Conservation (phyloP, 2,888 invertebrate species). For the Chloroclystis v-ata region DNA sequence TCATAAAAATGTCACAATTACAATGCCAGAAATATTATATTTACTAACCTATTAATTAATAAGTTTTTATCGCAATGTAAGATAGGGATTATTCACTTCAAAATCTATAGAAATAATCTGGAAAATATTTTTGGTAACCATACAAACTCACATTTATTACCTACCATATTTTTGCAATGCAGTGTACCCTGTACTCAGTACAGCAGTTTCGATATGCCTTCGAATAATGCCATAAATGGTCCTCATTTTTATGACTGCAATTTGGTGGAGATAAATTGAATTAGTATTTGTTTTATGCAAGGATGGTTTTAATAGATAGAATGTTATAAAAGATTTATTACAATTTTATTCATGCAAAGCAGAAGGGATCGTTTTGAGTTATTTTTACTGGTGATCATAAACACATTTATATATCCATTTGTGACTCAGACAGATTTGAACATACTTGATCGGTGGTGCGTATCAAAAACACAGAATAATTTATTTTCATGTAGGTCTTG, state of each 20-base stretch:
- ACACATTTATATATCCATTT: conserved; percentile 3
- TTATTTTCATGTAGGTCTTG: background rate
- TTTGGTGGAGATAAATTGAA: conserved; percentile 60
- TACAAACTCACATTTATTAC: no score
- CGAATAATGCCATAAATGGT: conserved; percentile 73
- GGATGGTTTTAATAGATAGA: conserved; percentile 52
- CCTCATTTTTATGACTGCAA: conserved; percentile 73
- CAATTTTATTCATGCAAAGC: conserved; percentile 29
- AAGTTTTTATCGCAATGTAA: no score
- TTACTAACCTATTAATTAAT: no score
- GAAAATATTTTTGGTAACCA: no score
- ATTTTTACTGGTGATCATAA: conserved; percentile 6
- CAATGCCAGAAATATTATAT: no score
- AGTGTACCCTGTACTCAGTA: conserved; percentile 57
- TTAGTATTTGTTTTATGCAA: conserved; percentile 74
- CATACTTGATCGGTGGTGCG: background rate
- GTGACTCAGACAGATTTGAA: conserved; percentile 1
- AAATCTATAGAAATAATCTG: no score
- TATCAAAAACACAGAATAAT: background rate
- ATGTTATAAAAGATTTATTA: conserved; percentile 34
- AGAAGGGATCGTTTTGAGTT: conserved; percentile 19
- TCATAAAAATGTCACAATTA: no score
- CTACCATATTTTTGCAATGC: conserved; percentile 40
- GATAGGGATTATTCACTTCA: no score
- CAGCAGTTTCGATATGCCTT: conserved; percentile 71